Base-by-base conservation (phyloP, 2,797 vertebrate species). In the Amphiprion clarkii region DNA sequence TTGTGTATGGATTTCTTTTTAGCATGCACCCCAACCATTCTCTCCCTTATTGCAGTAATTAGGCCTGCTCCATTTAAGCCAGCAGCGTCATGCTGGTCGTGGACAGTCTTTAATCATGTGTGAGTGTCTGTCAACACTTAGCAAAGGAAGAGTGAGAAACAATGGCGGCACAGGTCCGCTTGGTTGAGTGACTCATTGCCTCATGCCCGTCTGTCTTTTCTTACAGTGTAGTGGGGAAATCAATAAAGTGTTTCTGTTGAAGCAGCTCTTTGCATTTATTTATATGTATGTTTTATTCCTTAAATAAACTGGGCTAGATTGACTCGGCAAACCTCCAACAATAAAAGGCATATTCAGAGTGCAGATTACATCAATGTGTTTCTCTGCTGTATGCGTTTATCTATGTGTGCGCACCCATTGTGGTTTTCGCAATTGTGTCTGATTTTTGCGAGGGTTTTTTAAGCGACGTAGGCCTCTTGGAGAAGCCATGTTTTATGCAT, bases 401-500 rank as follows among this genome's bases (percentile, higher is more conserved):
- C 33, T 76, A 55, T 10, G 10, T 67, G 40, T 72, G 48, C 79
- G 65, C 69, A 23, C 65, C 65, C 67, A 63, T 71, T 87, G 86
- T 87, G 67, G 82, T 81, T 87, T 81, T 74, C 60, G 67, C 17
- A 69, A 75, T 78, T 81, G 79, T 81, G 76, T 78, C 81, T 82
- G 77, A 84, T 86, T 78, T 44, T 72, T 70, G 48, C 5, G 16
- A 66, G 75, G 71, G 66, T 86, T 81, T 79, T 53, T 62, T 81
- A 27, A 90, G 69, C 77, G 89, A 85, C n/a, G 66, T 90, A 89
- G 56, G 74, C 55, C 80, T 92, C 92, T 92, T 77, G 84, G 81
- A 83, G 82, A 81, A 77, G 2, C 31, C 87, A 95, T 96, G 94
- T 96, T 96, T 96, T 94, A 96, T 96, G 94, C 92, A 96, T 96